phyloP scores from a whole-genome alignment of 2,888 invertebrate genomes.

The Ophion costatus region DNA sequence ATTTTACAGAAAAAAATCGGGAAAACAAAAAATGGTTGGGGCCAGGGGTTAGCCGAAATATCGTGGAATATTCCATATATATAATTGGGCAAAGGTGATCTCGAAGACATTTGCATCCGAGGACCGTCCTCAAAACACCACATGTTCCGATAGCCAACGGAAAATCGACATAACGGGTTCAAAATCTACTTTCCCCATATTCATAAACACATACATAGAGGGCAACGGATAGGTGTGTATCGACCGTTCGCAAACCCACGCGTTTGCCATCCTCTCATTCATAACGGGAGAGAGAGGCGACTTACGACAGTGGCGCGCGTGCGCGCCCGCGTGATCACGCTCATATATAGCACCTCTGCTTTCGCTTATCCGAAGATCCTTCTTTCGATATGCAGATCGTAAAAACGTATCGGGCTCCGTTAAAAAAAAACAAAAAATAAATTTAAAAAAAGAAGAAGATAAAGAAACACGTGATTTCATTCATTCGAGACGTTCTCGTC shows the following conservation, averaged over 20 bases:
- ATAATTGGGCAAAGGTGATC: no score
- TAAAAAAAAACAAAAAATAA: background rate
- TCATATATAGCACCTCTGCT: slow-evolving; percentile 40
- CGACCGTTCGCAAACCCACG: slow-evolving; percentile 46
- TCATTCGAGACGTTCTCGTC: slow-evolving; percentile 49
- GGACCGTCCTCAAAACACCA: no score
- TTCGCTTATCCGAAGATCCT: slow-evolving; percentile 59
- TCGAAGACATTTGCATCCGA: no score
- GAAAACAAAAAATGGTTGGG: no score
- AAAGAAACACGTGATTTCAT: slow-evolving; percentile 52
- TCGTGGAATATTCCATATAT: no score
- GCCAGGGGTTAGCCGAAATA: no score
- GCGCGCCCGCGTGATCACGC: slow-evolving; percentile 5
- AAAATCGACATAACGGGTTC: no score
- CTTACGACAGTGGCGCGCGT: slow-evolving; percentile 56
- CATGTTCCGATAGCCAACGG: no score
- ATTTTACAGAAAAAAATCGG: no score
- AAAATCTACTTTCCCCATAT: background rate
- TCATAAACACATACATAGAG: background rate
- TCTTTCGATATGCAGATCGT: slow-evolving; percentile 50
- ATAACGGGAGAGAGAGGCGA: slow-evolving; percentile 65
- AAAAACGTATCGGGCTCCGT: slow-evolving; percentile 30
- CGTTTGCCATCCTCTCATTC: slow-evolving; percentile 63
- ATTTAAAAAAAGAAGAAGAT: slow-evolving; percentile 4
- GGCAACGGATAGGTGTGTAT: slow-evolving; percentile 9